phyloP scores from a whole-genome alignment of 37 sponge, comb jelly and placozoan species.

The Cladorhizidae sp. region DNA sequence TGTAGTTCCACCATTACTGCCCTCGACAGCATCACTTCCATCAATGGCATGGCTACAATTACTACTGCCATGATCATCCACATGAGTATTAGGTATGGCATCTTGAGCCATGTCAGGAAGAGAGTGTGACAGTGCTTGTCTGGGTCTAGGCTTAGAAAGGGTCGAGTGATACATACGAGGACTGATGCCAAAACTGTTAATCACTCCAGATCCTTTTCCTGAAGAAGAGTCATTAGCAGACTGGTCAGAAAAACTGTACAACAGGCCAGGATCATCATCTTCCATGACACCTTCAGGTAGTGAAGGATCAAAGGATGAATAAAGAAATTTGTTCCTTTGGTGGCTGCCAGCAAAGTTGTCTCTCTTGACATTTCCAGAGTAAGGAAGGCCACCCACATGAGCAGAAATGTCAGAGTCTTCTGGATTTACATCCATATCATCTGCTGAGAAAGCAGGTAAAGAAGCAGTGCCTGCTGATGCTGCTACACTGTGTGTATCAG shows the following conservation, averaged over 20 bases:
- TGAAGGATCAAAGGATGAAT: background rate
- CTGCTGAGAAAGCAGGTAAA: slow-evolving; percentile 21
- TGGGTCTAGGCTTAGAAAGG: background rate
- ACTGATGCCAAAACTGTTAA: slow-evolving; percentile 16
- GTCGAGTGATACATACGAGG: background rate
- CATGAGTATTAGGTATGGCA: too few relatives aligned
- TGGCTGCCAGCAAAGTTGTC: too few relatives aligned
- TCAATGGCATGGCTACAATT: too few relatives aligned
- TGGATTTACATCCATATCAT: slow-evolving; percentile 7
- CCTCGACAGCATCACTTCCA: too few relatives aligned
- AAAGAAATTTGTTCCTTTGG: background rate
- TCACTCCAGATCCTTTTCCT: background rate
- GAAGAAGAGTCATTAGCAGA: background rate
- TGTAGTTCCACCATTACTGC: too few relatives aligned
- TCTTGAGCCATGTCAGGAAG: too few relatives aligned
- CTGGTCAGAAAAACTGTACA: slow-evolving; percentile 27
- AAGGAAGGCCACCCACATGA: background rate
- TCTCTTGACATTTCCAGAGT: background rate
- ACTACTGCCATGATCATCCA: too few relatives aligned
- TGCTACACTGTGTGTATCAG: slow-evolving; percentile 2
- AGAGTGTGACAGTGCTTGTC: too few relatives aligned
- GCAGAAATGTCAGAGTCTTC: background rate
- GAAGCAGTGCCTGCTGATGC: background rate
- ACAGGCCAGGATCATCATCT: background rate
- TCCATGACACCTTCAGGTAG: background rate